Evolutionary conservation across 2,888 invertebrate species (phyloP), one percentile per base, ranked within the genome.

Genomic region (Gonocerus acuteangulatus): DNA sequence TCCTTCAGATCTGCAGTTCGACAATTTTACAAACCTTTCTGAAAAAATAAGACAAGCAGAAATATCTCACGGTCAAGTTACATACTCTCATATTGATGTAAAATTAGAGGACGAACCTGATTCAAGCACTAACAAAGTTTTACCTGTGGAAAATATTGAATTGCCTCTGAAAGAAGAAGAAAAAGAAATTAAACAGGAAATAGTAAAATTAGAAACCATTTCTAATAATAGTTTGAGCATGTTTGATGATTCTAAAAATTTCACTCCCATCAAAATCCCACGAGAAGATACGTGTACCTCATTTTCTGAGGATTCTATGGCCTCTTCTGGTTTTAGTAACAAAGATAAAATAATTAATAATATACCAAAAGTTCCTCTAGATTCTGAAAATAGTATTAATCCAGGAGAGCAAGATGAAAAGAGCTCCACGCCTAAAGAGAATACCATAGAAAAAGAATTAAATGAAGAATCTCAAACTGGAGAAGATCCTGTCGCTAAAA

Each of bases 221-320:
- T 27, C 49, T 3, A 49, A 49, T 9, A 22, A 27, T 49, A 49
- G 77, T 11, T 22, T 21, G 18, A 44, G 45, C 45, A 60, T 23
- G 1, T 60, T 49, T 16, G 49, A 60, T 49, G 49, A 60, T 16
- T 39, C 51, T 47, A 60, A 51, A 60, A 51, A 1, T 16, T 51
- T 36, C 21, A 34, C 13, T 21, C 2, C 22, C 11, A 47, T 2
- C 42, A 23, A 57, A 47, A 22, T 47, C 15, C 18, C 45, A n/a
- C 44, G 44, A 57, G 57, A 45, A 19, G 47, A 57, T 6, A 47
- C 44, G 76, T 74, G 1, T 74, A 23, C 22, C 11, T 18, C 7
- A 47, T 56, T 54, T 18, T 59, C 48, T 6, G 61, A 48, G 4
- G 59, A 59, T 22, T 59, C 59, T 3, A 21, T 34, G 0, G 27